Percentiles rank a stretch among this genome's conserved stretches.
These are phyloP conservation scores for Piscicola geometra DNA, from an alignment of 2,888 invertebrate species.

Conservation along the genomic window DNA sequence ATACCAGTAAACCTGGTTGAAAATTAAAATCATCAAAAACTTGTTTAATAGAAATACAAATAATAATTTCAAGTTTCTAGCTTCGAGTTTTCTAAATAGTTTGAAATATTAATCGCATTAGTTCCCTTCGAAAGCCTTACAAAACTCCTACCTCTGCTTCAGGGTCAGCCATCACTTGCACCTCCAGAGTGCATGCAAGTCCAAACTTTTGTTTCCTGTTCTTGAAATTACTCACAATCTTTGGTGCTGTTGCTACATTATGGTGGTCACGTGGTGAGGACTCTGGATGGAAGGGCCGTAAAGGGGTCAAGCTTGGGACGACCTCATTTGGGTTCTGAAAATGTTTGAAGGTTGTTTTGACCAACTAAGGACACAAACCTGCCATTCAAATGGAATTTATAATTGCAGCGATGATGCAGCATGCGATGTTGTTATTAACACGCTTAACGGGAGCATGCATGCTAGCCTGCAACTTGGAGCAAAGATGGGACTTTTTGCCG, in stretches of 20 bases:
- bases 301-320: not conserved
- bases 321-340: not conserved
- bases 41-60: too few relatives aligned
- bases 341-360: too few relatives aligned
- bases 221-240: conserved; percentile 7
- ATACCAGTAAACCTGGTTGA: not conserved
- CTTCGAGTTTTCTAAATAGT: too few relatives aligned
- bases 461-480: not conserved
- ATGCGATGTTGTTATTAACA: too few relatives aligned
- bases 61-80: too few relatives aligned
- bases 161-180: conserved; percentile 8
- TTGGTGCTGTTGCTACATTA: not conserved
- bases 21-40: too few relatives aligned
- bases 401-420: too few relatives aligned
- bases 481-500: not conserved
- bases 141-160: conserved; percentile 26
- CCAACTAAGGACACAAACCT: too few relatives aligned
- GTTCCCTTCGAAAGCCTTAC: too few relatives aligned
- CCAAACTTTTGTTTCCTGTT: conserved; percentile 30
- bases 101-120: too few relatives aligned
- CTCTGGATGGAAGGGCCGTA: not conserved
- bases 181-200: conserved; percentile 26
- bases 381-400: too few relatives aligned
- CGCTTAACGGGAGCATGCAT: too few relatives aligned
- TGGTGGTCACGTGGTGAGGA: not conserved